Conservation (phyloP, 2,113 vertebrate species). For the Psilopogon haemacephalus region DNA sequence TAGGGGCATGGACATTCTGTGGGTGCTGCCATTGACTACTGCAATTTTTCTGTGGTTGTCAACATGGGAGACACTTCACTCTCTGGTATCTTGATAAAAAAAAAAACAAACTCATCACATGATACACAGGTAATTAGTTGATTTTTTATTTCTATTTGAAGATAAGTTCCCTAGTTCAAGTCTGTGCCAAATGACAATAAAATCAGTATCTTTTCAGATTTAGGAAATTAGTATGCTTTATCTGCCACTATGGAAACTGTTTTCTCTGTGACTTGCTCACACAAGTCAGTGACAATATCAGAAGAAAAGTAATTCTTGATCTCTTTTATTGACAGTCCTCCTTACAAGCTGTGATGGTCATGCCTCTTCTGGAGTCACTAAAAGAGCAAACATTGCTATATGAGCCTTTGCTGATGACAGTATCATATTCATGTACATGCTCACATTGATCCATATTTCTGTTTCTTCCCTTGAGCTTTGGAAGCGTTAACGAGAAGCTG, state of each 20-base stretch:
- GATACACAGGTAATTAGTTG: neutral
- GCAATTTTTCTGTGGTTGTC: neutral
- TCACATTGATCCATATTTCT: neutral
- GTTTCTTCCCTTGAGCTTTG: neutral
- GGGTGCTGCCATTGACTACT: slow-evolving; percentile 5
- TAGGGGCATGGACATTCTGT: neutral
- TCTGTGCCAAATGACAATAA: neutral
- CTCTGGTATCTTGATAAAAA: neutral
- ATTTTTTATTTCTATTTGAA: neutral
- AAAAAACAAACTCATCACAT: neutral
- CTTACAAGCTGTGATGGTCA: neutral
- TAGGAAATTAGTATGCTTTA: neutral
- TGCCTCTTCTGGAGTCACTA: neutral
- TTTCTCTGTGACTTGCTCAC: neutral
- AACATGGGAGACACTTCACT: neutral
- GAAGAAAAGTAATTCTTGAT: neutral
- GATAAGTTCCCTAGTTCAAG: neutral
- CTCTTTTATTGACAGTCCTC: neutral
- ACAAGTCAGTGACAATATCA: neutral
- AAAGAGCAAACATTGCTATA: neutral
- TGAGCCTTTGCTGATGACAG: neutral
- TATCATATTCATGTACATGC: neutral
- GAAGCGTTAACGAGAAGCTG: neutral
- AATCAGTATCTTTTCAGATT: neutral
- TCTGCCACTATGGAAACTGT: neutral